A percentile compares a stretch with the other conserved stretches of the same genome.
These are phyloP conservation scores for Apostichopus parvimensis DNA, from an alignment of 35 echinoderm and acorn worm species.

Conservation along the genomic window DNA sequence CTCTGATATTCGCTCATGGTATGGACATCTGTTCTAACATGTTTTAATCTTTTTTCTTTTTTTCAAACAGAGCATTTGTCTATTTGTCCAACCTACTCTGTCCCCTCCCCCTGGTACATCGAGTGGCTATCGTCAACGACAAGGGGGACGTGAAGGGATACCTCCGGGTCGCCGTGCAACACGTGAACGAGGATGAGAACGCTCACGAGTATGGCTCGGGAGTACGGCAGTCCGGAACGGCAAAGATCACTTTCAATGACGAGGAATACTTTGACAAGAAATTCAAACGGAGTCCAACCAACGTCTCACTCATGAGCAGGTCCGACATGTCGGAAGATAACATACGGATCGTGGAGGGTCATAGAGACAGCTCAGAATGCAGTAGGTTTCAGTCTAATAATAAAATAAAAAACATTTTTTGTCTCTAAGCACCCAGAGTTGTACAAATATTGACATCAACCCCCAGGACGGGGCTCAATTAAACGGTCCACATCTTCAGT, in stretches of 20 bases:
- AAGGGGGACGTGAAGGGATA: conserved; percentile 98
- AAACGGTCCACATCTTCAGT: no score
- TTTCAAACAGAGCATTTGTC: conserved; percentile 78
- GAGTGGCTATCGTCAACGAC: conserved; percentile 94
- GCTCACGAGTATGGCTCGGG: conserved; percentile 91
- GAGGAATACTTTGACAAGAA: conserved; percentile 91
- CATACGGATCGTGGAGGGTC: conserved; percentile 92
- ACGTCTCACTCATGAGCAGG: conserved; percentile 57
- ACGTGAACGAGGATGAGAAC: conserved; percentile 83
- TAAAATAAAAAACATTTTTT: no score
- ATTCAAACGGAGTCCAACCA: conserved; percentile 76
- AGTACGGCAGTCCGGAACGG: conserved; percentile 87
- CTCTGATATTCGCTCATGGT: no score
- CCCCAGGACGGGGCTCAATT: no score
- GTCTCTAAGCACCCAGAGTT: no score
- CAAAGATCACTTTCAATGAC: conserved; percentile 92
- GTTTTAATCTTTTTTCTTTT: not conserved
- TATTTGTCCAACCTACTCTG: conserved; percentile 88
- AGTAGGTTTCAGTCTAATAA: conserved; percentile 30
- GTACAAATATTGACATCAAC: no score
- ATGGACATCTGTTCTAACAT: no score
- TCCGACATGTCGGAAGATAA: conserved; percentile 74
- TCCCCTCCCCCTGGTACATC: conserved; percentile 88
- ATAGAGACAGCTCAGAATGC: conserved; percentile 91
- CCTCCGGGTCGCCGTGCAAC: conserved; percentile 87